Evolutionary conservation across 2,113 vertebrate species (phyloP).

Genomic region (Natator depressus): DNA sequence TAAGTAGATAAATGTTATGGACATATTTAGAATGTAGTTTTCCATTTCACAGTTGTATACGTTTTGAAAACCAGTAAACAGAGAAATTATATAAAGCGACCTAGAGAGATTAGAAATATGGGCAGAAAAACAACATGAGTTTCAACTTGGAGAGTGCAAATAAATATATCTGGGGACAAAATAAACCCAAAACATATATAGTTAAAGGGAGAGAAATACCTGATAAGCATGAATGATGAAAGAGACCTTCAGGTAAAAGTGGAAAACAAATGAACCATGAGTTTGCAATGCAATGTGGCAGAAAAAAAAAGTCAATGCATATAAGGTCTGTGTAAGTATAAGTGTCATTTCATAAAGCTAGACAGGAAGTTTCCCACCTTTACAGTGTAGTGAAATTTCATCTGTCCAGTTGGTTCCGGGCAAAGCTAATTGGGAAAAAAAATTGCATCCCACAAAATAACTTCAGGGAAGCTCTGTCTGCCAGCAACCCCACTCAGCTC

Average conservation of each 20-base stretch:
- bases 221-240: neutral
- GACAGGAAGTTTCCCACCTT: neutral
- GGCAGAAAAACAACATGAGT: neutral
- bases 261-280: neutral
- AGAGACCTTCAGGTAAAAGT: neutral
- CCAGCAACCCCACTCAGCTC: too few relatives aligned
- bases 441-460: too few relatives aligned
- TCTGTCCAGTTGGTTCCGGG: neutral
- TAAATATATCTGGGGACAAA: neutral
- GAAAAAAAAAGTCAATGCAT: neutral
- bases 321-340: neutral
- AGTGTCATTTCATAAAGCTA: neutral
- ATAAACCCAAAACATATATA: neutral
- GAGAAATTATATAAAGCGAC: neutral
- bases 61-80: neutral
- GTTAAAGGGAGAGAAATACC: rapidly evolving
- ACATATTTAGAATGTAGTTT: neutral
- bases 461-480: too few relatives aligned
- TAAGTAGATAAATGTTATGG: neutral
- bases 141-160: rapidly evolving
- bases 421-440: neutral
- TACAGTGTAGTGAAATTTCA: neutral
- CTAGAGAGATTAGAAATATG: neutral
- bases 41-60: neutral
- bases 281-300: neutral